Evolutionary conservation across 1,140 invertebrate genomes (phyloP).

Genomic region (Drosophila sp.): DNA sequence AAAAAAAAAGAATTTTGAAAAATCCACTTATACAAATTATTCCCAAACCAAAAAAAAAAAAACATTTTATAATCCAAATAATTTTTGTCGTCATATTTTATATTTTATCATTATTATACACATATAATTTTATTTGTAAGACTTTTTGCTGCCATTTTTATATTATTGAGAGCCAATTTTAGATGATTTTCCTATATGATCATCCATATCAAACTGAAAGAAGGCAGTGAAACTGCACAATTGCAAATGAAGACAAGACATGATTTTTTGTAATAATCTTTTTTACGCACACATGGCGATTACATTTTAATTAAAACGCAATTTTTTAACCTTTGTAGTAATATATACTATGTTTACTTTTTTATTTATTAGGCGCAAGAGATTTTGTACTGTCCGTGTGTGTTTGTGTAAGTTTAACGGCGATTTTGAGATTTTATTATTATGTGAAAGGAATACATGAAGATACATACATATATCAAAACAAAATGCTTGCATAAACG

Average conservation of each 20-base stretch:
- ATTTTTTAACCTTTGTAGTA: slow-evolving; percentile 53
- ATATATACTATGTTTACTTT: slow-evolving; percentile 12
- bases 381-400: slow-evolving; percentile 66
- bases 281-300: slow-evolving; percentile 22
- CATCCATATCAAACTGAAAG: slow-evolving; percentile 15
- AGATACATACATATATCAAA: slow-evolving; percentile 38
- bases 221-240: slow-evolving; percentile 64
- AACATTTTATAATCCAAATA: slow-evolving; percentile 42
- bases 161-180: slow-evolving; percentile 18
- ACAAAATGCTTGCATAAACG: slow-evolving; percentile 55
- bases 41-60: slow-evolving; percentile 64
- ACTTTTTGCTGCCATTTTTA: slow-evolving; percentile 32
- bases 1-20: slow-evolving; percentile 18
- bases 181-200: slow-evolving; percentile 24
- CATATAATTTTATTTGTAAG: not conserved
- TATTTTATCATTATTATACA: not conserved
- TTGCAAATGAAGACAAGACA: slow-evolving; percentile 52
- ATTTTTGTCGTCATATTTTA: not conserved
- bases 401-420: slow-evolving; percentile 33
- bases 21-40: slow-evolving; percentile 20
- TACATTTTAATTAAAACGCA: slow-evolving; percentile 63
- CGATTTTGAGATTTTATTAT: slow-evolving; percentile 58
- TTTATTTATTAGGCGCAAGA: slow-evolving; percentile 63
- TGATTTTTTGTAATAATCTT: slow-evolving; percentile 45
- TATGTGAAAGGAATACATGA: slow-evolving; percentile 32